Evolutionary conservation across 2,888 invertebrate genomes (phyloP).

Genomic region (Athalia rosae): DNA sequence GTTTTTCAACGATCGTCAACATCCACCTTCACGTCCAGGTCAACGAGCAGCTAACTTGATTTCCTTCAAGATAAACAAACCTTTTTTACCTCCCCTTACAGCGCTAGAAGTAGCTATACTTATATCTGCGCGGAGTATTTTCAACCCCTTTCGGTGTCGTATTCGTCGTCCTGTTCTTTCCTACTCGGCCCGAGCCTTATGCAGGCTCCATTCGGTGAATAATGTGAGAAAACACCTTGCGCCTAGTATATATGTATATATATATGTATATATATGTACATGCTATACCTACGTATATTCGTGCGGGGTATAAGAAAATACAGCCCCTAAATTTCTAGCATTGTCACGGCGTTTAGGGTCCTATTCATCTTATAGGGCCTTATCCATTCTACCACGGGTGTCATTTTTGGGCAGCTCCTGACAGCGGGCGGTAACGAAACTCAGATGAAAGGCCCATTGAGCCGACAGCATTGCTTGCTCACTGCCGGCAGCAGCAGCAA

Average conservation of each 20-base stretch:
- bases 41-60: slow-evolving; percentile 6
- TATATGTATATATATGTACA: background rate
- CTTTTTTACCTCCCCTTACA: background rate
- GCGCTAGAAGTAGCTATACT: background rate
- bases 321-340: slow-evolving; percentile 38
- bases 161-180: background rate
- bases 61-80: slow-evolving; percentile 36
- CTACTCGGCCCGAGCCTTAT: slow-evolving; percentile 29
- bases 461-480: slow-evolving; percentile 36
- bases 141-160: background rate
- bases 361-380: slow-evolving; percentile 36
- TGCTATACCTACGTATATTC: background rate
- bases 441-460: slow-evolving; percentile 35
- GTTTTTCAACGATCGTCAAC: slow-evolving; percentile 11
- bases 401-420: slow-evolving; percentile 55
- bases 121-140: background rate
- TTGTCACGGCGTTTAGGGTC: slow-evolving; percentile 36
- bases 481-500: background rate
- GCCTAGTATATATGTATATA: background rate
- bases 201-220: slow-evolving; percentile 38
- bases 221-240: slow-evolving; percentile 42
- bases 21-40: too few species aligned
- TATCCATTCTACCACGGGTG: slow-evolving; percentile 27
- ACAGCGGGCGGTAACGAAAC: slow-evolving; percentile 52
- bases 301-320: background rate